Evolutionary conservation across 1,140 invertebrate genomes (phyloP), one percentile per base, ranked within the genome.

Genomic region (Scaptomyza graminum): DNA sequence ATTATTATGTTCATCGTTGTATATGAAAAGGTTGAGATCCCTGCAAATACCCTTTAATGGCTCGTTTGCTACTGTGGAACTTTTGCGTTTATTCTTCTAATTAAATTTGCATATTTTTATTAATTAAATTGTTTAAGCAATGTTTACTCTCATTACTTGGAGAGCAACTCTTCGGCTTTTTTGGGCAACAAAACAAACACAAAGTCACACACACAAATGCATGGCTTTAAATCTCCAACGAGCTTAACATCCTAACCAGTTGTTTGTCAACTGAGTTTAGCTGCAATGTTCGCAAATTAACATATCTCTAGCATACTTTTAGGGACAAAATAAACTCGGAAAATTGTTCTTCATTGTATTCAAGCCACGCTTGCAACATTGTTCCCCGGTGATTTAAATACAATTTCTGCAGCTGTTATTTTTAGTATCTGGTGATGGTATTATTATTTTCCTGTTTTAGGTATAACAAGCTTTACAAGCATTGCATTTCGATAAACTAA

Each of bases 21-120:
- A 1, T 34, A 6, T 43, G 6, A 25, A 44, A 34, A 28, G 11
- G 12, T 8, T 22, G 18, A 22, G 18, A 22, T 1, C 18, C 18
- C 4, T 22, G 44, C 8, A 74, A 74, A 44, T 73, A 72, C 51
- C 43, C 80, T 78, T 67, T 50, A 65, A 47, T 62, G 54, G 56
- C 31, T 16, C 43, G 22, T 15, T 51, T 55, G 50, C 11, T 22
- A 43, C n/a, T 43, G 28, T 49, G 6, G 37, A 39, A 15, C 46
- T 60, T 34, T 61, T 52, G 52, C 56, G 71, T 74, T 70, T 70
- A 56, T 51, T 69, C 65, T 64, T 65, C 55, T 87, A 79, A 87
- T 87, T 82, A 87, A 87, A 87, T 87, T 87, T 88, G 75, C 82
- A 87, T 88, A 88, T 88, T 87, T 87, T 82, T 87, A 82, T 82